Evolutionary conservation across 1,140 invertebrate genomes (phyloP).

Genomic region (Lanistes nyassanus): DNA sequence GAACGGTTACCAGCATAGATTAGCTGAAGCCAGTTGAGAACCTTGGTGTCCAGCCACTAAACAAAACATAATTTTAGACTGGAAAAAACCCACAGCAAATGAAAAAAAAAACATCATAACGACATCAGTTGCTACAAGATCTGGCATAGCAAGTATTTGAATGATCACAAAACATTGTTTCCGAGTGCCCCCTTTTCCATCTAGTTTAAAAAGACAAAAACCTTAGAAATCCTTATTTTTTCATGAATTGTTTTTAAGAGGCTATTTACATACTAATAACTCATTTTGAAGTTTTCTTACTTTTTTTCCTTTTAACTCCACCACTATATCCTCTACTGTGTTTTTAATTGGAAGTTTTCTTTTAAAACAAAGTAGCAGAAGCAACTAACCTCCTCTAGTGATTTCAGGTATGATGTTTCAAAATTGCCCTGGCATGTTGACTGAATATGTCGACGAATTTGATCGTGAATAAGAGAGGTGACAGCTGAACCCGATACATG

Average conservation of each 20-base stretch:
- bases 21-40: conserved; percentile 83
- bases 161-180: no score
- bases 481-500: conserved; percentile 82
- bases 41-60: conserved; percentile 84
- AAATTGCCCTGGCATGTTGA: conserved; percentile 84
- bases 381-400: conserved; percentile 76
- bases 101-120: no score
- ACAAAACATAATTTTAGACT: conserved; percentile 29
- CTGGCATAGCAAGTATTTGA: no score
- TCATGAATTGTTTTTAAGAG: no score
- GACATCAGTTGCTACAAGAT: no score
- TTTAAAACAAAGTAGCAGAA: no score
- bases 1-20: conserved; percentile 76
- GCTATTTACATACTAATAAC: no score
- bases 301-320: neutral
- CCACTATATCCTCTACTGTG: neutral
- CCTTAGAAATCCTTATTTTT: no score
- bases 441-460: conserved; percentile 83
- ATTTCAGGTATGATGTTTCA: conserved; percentile 79
- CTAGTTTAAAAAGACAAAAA: no score
- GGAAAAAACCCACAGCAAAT: no score
- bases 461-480: conserved; percentile 81
- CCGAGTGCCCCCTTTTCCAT: no score
- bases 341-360: neutral
- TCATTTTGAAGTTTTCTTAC: neutral